Conservation (phyloP, 2,113 vertebrate species). For the Jaculus jaculus region DNA sequence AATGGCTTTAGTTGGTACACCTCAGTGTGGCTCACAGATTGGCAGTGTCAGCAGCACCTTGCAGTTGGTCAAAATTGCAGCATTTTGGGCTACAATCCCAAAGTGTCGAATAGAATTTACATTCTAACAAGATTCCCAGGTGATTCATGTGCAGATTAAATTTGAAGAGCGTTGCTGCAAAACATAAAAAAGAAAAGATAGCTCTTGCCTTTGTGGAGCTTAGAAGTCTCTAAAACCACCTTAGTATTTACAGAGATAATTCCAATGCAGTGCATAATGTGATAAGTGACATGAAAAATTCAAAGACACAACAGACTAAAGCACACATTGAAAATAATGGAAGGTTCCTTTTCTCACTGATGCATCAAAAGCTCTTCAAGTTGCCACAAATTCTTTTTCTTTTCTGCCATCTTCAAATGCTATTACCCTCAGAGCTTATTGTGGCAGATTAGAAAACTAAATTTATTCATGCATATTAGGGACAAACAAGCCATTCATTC, state of each 20-base stretch:
- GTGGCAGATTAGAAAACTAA: background rate
- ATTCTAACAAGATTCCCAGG: background rate
- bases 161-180: background rate
- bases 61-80: background rate
- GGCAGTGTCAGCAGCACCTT: background rate
- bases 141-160: background rate
- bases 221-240: slow-evolving; percentile 51
- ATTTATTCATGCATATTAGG: background rate
- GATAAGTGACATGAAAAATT: slow-evolving; percentile 51
- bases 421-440: background rate
- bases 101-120: background rate
- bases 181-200: slow-evolving; percentile 40
- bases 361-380: slow-evolving; percentile 58
- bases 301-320: slow-evolving; percentile 52
- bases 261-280: slow-evolving; percentile 35
- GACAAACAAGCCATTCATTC: background rate
- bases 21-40: background rate
- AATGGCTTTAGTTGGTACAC: background rate
- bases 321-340: slow-evolving; percentile 54
- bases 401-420: slow-evolving; percentile 1
- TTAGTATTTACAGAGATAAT: slow-evolving; percentile 68
- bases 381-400: background rate
- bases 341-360: slow-evolving; percentile 58
- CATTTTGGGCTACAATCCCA: background rate
- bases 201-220: slow-evolving; percentile 31